A percentile compares a stretch with the other conserved stretches of the same genome.
Evolutionary conservation across 2,797 vertebrate species (phyloP).

Genomic region (Enteromius argenteus): DNA sequence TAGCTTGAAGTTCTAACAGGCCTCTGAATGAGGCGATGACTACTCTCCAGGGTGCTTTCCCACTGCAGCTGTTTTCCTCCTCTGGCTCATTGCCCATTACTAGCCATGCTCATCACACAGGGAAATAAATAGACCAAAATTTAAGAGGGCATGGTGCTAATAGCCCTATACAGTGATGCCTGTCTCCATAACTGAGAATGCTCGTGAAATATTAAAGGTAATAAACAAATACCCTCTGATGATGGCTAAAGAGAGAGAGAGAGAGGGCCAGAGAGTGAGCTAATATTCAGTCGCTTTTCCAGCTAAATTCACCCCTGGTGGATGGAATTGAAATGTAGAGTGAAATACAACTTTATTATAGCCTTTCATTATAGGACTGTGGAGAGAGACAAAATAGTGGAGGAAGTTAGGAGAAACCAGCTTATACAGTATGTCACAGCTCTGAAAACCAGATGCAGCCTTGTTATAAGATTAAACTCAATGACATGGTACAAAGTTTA

Average conservation of each 20-base stretch:
- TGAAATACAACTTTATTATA: conserved; percentile 2
- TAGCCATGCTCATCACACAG: conserved; percentile 51
- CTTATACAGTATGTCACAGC: not conserved
- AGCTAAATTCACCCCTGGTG: conserved; percentile 3
- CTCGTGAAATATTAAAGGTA: conserved; percentile 73
- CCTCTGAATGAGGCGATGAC: conserved; percentile 32
- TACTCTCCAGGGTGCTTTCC: conserved; percentile 33
- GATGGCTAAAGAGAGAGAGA: conserved; percentile 11
- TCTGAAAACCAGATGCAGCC: not conserved
- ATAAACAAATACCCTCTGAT: conserved; percentile 58
- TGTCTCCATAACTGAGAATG: conserved; percentile 60
- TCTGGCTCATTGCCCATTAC: conserved; percentile 54
- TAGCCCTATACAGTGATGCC: conserved; percentile 53
- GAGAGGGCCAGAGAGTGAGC: not conserved
- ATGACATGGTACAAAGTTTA: not conserved
- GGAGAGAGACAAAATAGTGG: not conserved
- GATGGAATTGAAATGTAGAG: not conserved
- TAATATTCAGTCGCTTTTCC: conserved; percentile 27
- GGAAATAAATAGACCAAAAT: conserved; percentile 63
- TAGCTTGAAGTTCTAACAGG: conserved; percentile 48
- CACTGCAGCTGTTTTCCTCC: conserved; percentile 31
- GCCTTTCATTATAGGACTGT: too few species aligned
- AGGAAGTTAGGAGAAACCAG: not conserved
- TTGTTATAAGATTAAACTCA: not conserved
- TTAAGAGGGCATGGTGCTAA: conserved; percentile 64